Evolutionary conservation across 2,113 vertebrate species (phyloP), one percentile per base, ranked within the genome.

Genomic region (Heptranchias perlo): DNA sequence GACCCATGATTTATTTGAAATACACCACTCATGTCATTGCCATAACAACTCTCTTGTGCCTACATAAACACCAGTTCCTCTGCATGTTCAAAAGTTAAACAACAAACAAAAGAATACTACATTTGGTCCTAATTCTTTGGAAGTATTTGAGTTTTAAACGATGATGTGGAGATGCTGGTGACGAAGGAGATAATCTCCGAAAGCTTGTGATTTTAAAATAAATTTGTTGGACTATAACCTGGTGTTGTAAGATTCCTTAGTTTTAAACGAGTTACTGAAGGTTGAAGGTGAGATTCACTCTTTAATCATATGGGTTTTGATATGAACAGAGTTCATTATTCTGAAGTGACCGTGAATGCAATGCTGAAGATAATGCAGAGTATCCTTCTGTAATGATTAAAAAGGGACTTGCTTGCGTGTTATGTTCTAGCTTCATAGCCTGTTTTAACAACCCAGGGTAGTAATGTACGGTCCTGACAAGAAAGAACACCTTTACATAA

Each of bases 381-480:
- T 47, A 67, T n/a, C 52, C 54, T 91, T 58, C 49, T 91, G 52
- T 58, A 91, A 89, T 25, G 44, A 54, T 65, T 47, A 64, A 58
- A 39, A 94, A 65, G 62, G 39, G 18, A 94, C 16, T 94, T 44
- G 92, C 61, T 65, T 65, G 61, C 58, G 13, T 65, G n/a, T 44
- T 23, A 65, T 65, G n/a, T 44, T 47, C 92, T 31, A 65, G 18
- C 61, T 47, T 23, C 14, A 10, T 65, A 39, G 35, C 61, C 39
- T 94, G 61, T 47, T 94, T 94, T 94, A 62, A 65, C 61, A 64
- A 94, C 35, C 58, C 23, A 94, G 61, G 92, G 23, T 94, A 35
- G 39, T 94, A 94, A 94, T 47, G 92, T 94, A 65, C 92, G 8
- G 61, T 94, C 18, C 61, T 94, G 61, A 65, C 62, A 94, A 65